These are phyloP conservation scores for Drosophila pectinifera DNA, from an alignment of 1,140 invertebrate genomes.

Conservation along the genomic window DNA sequence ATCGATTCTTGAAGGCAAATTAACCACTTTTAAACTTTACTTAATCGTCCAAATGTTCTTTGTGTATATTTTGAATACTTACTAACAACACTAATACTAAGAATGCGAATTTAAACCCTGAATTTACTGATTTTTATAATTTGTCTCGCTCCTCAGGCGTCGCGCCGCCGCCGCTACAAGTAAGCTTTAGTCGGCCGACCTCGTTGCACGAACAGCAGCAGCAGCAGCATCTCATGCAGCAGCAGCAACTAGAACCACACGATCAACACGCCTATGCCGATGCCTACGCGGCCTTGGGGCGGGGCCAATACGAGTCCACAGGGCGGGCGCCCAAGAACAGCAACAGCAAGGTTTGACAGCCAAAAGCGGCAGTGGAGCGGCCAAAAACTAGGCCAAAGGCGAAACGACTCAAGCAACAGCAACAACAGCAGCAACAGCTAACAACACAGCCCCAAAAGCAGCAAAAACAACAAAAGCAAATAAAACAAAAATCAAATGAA, in stretches of 20 bases:
- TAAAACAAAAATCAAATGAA: constrained; percentile 84
- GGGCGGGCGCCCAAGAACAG: constrained; percentile 84
- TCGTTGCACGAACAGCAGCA: constrained; percentile 86
- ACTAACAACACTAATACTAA: constrained; percentile 20
- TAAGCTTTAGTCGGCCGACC: constrained; percentile 86
- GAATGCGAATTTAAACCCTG: not conserved
- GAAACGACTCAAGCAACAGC: constrained; percentile 59
- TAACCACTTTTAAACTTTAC: not conserved
- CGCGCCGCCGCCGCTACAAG: constrained; percentile 88
- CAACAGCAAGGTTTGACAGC: constrained; percentile 86
- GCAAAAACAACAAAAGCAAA: constrained; percentile 60
- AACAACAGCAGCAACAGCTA: constrained; percentile 34
- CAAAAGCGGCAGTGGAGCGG: constrained; percentile 64
- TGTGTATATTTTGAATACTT: not conserved
- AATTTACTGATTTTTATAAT: constrained; percentile 8
- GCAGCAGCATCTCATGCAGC: constrained; percentile 85
- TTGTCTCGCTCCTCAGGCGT: constrained; percentile 85
- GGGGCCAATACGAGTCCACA: constrained; percentile 86
- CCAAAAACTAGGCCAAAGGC: constrained; percentile 61
- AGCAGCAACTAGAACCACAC: constrained; percentile 65
- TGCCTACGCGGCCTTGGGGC: constrained; percentile 88
- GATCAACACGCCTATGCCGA: constrained; percentile 84
- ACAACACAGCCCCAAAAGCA: constrained; percentile 61
- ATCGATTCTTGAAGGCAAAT: not conserved
- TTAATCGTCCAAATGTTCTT: not conserved